Conservation (phyloP, 2,797 vertebrate genomes). For the Pachyuromys duprasi region DNA sequence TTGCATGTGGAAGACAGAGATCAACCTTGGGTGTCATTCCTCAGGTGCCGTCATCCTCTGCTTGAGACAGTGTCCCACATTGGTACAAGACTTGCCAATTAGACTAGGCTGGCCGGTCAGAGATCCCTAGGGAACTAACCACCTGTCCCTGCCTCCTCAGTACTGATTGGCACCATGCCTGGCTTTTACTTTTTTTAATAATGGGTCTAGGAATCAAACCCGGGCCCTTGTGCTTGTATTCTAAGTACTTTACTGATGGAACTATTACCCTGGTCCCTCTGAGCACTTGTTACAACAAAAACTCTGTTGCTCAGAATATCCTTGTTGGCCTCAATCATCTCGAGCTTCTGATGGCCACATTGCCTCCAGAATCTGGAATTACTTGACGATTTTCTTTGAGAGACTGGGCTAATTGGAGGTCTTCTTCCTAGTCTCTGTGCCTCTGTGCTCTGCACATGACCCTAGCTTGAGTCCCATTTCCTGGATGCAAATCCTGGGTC, state of each 20-base stretch:
- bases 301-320: not conserved
- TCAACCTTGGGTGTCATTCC: not conserved
- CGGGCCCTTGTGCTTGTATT: not conserved
- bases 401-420: not conserved
- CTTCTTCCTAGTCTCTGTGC: accelerated
- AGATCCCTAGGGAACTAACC: not conserved
- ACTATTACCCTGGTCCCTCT: no score
- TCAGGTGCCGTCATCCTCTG: not conserved
- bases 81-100: not conserved
- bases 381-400: not conserved
- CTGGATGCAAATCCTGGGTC: not conserved
- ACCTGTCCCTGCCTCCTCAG: no score
- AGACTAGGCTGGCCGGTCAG: not conserved
- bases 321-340: not conserved
- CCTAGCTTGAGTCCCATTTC: not conserved
- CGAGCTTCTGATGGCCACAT: not conserved
- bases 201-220: not conserved
- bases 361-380: not conserved
- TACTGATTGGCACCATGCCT: not conserved
- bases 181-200: no score
- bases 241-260: not conserved
- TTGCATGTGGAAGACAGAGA: not conserved
- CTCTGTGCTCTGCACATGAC: not conserved
- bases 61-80: not conserved
- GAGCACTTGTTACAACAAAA: not conserved